Percentiles rank a stretch among this genome's conserved stretches.
Evolutionary conservation across 2,888 invertebrate species (phyloP).

Genomic region (Hydraecia micacea): DNA sequence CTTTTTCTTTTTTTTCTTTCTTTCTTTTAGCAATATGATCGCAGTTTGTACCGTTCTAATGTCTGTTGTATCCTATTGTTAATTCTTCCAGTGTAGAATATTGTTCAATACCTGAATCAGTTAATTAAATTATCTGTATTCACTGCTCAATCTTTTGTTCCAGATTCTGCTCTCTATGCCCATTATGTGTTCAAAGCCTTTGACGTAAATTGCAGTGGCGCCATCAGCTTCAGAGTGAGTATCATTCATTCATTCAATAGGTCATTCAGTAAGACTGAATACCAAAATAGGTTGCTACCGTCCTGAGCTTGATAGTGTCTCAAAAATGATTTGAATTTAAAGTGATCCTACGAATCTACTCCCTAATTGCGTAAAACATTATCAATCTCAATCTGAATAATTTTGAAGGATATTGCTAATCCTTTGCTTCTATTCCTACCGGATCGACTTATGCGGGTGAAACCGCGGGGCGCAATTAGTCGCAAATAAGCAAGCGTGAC

Average conservation of each 20-base stretch:
- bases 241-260: constrained; percentile 4
- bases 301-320: neutral
- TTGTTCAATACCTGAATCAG: neutral
- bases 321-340: no score
- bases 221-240: constrained; percentile 99
- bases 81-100: neutral
- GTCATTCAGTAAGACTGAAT: neutral
- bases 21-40: neutral
- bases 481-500: no score
- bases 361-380: no score
- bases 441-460: no score
- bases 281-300: neutral
- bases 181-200: constrained; percentile 99
- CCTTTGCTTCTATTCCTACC: no score
- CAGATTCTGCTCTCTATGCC: constrained; percentile 99
- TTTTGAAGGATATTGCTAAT: no score
- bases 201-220: constrained; percentile 98
- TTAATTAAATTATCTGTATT: neutral
- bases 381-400: neutral
- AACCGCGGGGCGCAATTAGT: no score
- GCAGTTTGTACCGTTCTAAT: neutral
- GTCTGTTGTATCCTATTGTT: neutral
- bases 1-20: neutral
- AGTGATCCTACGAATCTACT: no score
- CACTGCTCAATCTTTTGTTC: constrained; percentile 55